phyloP scores from a whole-genome alignment of 2,888 invertebrate species.

The Lithophane leautieri region DNA sequence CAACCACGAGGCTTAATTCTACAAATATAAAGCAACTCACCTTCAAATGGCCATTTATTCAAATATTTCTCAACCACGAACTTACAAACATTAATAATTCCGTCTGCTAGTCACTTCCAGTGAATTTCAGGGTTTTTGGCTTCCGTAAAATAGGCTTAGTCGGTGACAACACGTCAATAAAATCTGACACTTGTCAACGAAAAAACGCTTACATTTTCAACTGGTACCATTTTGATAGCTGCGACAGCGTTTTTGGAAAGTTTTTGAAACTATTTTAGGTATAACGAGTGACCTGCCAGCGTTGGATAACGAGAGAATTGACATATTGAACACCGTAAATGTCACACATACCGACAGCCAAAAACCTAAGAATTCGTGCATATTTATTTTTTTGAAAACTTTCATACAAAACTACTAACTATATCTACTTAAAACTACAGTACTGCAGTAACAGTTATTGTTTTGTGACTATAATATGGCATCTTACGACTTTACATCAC shows the following conservation, averaged over 20 bases:
- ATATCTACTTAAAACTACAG: neutral
- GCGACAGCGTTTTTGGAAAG: slow-evolving; percentile 32
- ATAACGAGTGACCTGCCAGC: slow-evolving; percentile 4
- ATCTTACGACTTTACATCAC: slow-evolving; percentile 3
- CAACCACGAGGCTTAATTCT: slow-evolving; percentile 8
- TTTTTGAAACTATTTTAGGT: slow-evolving; percentile 24
- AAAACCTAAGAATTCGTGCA: neutral
- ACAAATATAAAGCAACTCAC: slow-evolving; percentile 20
- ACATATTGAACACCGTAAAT: neutral
- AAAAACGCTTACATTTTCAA: slow-evolving; percentile 79
- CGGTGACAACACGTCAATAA: slow-evolving; percentile 81
- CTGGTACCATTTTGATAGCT: slow-evolving; percentile 67
- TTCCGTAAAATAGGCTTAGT: slow-evolving; percentile 80
- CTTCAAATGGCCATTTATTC: slow-evolving; percentile 39
- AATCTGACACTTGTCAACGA: slow-evolving; percentile 84
- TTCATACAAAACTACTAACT: no score
- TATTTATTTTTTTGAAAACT: neutral
- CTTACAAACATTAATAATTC: slow-evolving; percentile 43
- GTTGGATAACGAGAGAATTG: neutral
- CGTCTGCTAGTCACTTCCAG: slow-evolving; percentile 68
- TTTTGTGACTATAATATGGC: neutral
- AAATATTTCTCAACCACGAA: slow-evolving; percentile 36
- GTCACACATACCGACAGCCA: neutral
- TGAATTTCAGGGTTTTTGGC: slow-evolving; percentile 56
- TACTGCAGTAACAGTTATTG: neutral